A percentile compares a stretch with the other conserved stretches of the same genome.
Evolutionary conservation across 2,797 vertebrate species (phyloP).

Genomic region (Pteronotus mesoamericanus): DNA sequence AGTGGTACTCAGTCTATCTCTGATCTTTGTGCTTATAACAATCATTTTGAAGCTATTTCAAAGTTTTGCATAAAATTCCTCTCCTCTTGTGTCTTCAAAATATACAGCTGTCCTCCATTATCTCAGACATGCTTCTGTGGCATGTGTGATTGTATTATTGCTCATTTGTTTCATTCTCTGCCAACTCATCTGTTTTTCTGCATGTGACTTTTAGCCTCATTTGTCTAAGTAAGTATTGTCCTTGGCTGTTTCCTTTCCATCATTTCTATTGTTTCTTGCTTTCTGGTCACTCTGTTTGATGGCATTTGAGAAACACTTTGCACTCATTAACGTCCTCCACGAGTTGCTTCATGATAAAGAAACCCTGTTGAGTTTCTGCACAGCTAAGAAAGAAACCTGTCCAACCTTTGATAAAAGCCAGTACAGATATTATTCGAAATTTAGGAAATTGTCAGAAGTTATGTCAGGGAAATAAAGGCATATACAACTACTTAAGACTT

Average conservation of each 20-base stretch:
- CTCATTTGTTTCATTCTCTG: slow-evolving; percentile 74
- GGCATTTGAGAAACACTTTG: slow-evolving; percentile 47
- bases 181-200: slow-evolving; percentile 75
- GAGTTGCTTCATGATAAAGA: slow-evolving; percentile 48
- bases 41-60: slow-evolving; percentile 28
- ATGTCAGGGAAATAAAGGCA: slow-evolving; percentile 70
- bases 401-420: slow-evolving; percentile 61
- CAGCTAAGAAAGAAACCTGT: slow-evolving; percentile 35
- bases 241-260: slow-evolving; percentile 66
- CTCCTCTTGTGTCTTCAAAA: slow-evolving; percentile 59
- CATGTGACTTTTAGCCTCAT: slow-evolving; percentile 72
- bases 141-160: slow-evolving; percentile 54
- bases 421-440: slow-evolving; percentile 58
- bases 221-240: slow-evolving; percentile 76
- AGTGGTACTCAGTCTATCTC: not conserved
- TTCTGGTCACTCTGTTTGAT: slow-evolving; percentile 69
- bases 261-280: slow-evolving; percentile 50
- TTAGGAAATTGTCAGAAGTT: slow-evolving; percentile 63
- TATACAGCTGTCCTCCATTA: slow-evolving; percentile 39
- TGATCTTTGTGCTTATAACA: slow-evolving; percentile 5
- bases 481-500: slow-evolving; percentile 36
- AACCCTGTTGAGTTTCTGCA: slow-evolving; percentile 22
- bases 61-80: slow-evolving; percentile 41
- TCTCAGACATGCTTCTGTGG: slow-evolving; percentile 48
- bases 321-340: slow-evolving; percentile 64